Evolutionary conservation across 2,888 invertebrate species (phyloP).

Genomic region (Agrochola litura): DNA sequence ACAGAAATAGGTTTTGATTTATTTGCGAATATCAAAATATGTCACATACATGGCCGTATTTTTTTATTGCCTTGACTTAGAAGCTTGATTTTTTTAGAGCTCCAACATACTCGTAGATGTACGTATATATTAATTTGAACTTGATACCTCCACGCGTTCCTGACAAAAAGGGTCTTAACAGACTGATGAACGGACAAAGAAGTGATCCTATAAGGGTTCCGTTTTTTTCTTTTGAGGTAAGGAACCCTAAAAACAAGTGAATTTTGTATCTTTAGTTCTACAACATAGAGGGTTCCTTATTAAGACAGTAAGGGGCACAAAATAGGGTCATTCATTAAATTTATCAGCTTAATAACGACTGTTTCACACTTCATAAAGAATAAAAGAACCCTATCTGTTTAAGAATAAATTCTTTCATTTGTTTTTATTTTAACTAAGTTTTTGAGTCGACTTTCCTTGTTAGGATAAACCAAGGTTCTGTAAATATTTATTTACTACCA

Average conservation of each 20-base stretch:
- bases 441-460: not conserved
- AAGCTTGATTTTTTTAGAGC: too few relatives aligned
- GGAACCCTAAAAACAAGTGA: conserved; percentile 3
- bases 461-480: not conserved
- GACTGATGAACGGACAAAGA: too few relatives aligned
- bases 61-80: too few relatives aligned
- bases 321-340: conserved; percentile 65
- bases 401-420: conserved; percentile 40
- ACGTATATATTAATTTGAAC: too few relatives aligned
- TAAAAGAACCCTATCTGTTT: conserved; percentile 64
- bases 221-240: too few relatives aligned
- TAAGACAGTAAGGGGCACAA: not conserved
- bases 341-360: conserved; percentile 69
- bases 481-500: not conserved
- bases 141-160: too few relatives aligned
- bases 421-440: conserved; percentile 9
- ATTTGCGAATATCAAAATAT: too few relatives aligned
- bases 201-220: too few relatives aligned
- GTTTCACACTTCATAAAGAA: conserved; percentile 76
- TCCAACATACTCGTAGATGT: too few relatives aligned
- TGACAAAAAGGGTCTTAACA: too few relatives aligned
- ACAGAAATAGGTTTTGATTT: too few relatives aligned
- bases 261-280: not conserved
- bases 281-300: conserved; percentile 4
- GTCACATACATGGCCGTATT: too few relatives aligned